A percentile compares a stretch with the other conserved stretches of the same genome.
These are phyloP conservation scores for Toxotes jaculatrix DNA, from an alignment of 2,113 vertebrate species.

Conservation along the genomic window DNA sequence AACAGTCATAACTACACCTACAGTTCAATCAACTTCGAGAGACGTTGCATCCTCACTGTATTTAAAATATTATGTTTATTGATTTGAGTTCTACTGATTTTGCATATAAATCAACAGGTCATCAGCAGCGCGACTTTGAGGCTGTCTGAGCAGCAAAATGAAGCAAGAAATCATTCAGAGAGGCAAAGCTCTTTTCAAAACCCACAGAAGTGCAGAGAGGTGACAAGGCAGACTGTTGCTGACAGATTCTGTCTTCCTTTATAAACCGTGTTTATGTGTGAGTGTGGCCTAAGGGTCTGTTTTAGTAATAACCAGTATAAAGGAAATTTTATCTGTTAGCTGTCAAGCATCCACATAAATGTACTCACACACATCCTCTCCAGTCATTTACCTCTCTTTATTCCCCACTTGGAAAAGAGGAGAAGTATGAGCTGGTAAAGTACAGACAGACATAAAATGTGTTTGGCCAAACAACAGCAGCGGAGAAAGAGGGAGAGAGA, in stretches of 20 bases:
- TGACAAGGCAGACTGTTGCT: slow-evolving; percentile 33
- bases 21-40: background rate
- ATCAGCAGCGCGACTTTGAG: background rate
- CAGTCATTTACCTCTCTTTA: slow-evolving; percentile 52
- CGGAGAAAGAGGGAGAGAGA: background rate
- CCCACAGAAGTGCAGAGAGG: slow-evolving; percentile 1
- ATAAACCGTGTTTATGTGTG: slow-evolving; percentile 11
- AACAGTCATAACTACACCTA: slow-evolving; percentile 7
- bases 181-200: slow-evolving; percentile 21
- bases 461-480: slow-evolving; percentile 41
- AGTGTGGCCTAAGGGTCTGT: slow-evolving; percentile 24
- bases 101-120: too few species aligned
- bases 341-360: slow-evolving; percentile 40
- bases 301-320: slow-evolving; percentile 52
- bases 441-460: slow-evolving; percentile 48
- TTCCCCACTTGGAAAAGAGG: background rate
- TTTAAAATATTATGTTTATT: too few species aligned
- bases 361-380: slow-evolving; percentile 31
- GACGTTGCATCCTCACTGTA: too few species aligned
- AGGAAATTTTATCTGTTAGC: slow-evolving; percentile 58
- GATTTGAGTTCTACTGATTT: too few species aligned
- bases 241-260: slow-evolving; percentile 30
- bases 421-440: slow-evolving; percentile 40
- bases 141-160: slow-evolving; percentile 15
- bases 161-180: slow-evolving; percentile 11